A percentile compares a stretch with the other conserved stretches of the same genome.
phyloP scores from a whole-genome alignment of 2,797 vertebrate species.

The Carapus acus region DNA sequence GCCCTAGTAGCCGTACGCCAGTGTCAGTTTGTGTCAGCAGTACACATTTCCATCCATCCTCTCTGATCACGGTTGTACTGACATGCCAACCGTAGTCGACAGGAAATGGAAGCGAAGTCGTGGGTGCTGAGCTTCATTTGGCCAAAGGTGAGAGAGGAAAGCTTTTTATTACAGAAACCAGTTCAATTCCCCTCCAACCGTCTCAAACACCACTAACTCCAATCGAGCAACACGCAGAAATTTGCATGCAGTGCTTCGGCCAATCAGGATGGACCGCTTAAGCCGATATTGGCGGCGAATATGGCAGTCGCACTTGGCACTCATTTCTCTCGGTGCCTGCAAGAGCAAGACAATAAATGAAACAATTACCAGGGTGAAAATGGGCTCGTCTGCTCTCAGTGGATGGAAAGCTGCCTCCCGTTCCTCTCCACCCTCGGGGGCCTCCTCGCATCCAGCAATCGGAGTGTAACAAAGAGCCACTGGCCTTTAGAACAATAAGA shows the following conservation, averaged over 20 bases:
- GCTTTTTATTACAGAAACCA: not conserved
- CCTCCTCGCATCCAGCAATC: not conserved
- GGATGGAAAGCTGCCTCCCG: not conserved
- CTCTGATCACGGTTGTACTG: conserved; percentile 58
- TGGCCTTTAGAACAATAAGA: not conserved
- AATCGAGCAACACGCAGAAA: conserved; percentile 1
- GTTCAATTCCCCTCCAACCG: not conserved
- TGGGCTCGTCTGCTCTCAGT: not conserved
- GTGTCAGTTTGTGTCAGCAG: conserved; percentile 43
- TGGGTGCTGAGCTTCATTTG: conserved; percentile 12
- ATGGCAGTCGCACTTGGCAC: not conserved
- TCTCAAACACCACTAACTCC: not conserved
- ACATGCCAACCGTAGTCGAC: conserved; percentile 44
- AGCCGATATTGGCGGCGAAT: not conserved
- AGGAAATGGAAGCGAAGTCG: conserved; percentile 42
- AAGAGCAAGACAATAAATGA: not conserved
- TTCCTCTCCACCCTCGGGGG: not conserved
- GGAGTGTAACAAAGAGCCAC: not conserved
- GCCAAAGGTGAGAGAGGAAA: not conserved
- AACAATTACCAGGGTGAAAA: not conserved
- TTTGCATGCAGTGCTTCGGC: not conserved
- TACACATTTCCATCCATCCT: conserved; percentile 58
- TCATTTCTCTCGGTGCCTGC: not conserved
- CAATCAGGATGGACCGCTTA: not conserved
- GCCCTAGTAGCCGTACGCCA: too few species aligned